Base-by-base conservation (phyloP, 2,797 vertebrate species). In the Pempheris klunzingeri region DNA sequence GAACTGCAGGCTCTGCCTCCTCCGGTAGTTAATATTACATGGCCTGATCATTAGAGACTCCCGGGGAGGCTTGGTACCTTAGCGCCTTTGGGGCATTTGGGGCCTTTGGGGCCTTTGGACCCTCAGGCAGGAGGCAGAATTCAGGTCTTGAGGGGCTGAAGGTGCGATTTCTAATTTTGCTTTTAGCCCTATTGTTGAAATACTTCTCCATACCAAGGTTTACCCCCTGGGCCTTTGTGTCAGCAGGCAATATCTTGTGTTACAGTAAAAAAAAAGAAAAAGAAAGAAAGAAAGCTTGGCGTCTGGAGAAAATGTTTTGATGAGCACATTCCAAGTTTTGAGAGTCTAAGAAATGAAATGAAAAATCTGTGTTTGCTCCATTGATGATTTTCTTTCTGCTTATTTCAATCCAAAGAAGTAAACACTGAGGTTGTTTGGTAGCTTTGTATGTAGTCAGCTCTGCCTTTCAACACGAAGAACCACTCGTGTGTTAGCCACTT, bases 21-120 rank as follows among this genome's bases (percentile, higher is more conserved):
- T 54, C 38, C 43, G 44, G 30, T n/a, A 15, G 58, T 88, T 80
- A 78, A 88, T 89, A 88, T 82, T 87, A 76, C 78, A 89, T 87
- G 83, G 85, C 43, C 77, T 30, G 66, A 80, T 91, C 84, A 84
- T 86, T 81, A 87, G 71, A 80, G 67, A 49, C 43, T 62, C 67
- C 28, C 46, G 22, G 44, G 10, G 41, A 63, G 49, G 72, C 59
- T 66, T 7, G 0, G 38, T 57, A 80, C 78, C 54, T 57, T 15
- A 0, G 77, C 47, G 61, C 55, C 50, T 67, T 57, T 10, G 0
- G 77, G 55, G 68, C 43, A 41, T 68, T 14, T n/a, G n/a, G 30
- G 30, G 30, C 30, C 30, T 32, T 32, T 24, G 28, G 66, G 64
- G 36, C 57, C n/a, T 64, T 30, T 1, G 57, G 28, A 1, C 54